Conservation (phyloP, 64 coral and sea anemone genomes). For the Acropora yongei region DNA sequence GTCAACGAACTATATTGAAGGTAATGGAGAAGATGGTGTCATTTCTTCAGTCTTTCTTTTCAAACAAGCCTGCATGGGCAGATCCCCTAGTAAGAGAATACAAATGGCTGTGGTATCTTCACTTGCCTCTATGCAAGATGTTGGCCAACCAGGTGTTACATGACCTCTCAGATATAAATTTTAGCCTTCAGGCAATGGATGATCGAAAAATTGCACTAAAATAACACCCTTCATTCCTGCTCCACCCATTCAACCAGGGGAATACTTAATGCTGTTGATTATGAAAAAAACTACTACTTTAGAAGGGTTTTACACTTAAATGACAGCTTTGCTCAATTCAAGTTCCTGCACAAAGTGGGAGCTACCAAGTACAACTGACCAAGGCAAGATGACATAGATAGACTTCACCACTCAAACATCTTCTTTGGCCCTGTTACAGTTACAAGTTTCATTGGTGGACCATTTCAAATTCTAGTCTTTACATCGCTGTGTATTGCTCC, state of each 20-base stretch:
- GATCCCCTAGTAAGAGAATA: no score
- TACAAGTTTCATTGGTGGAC: no score
- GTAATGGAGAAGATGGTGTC: no score
- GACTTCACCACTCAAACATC: neutral
- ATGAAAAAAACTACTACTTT: conserved; percentile 60
- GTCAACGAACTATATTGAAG: no score
- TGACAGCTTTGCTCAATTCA: conserved; percentile 14
- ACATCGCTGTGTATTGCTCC: no score
- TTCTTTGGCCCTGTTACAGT: no score
- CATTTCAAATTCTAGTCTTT: no score
- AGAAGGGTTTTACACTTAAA: neutral
- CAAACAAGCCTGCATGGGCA: no score
- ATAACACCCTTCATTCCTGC: conserved; percentile 34
- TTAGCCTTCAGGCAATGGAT: conserved; percentile 49
- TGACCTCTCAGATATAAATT: neutral
- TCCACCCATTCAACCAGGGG: conserved; percentile 61
- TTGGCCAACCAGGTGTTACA: no score
- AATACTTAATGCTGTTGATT: conserved; percentile 60
- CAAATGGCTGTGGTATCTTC: no score
- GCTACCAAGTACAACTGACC: conserved; percentile 50
- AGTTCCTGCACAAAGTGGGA: conserved; percentile 37
- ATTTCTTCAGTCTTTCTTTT: no score
- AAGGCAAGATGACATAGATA: conserved; percentile 10
- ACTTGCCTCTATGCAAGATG: no score
- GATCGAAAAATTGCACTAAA: conserved; percentile 61